Evolutionary conservation across 2,888 invertebrate genomes (phyloP).

Genomic region (Aleiodes alternator): DNA sequence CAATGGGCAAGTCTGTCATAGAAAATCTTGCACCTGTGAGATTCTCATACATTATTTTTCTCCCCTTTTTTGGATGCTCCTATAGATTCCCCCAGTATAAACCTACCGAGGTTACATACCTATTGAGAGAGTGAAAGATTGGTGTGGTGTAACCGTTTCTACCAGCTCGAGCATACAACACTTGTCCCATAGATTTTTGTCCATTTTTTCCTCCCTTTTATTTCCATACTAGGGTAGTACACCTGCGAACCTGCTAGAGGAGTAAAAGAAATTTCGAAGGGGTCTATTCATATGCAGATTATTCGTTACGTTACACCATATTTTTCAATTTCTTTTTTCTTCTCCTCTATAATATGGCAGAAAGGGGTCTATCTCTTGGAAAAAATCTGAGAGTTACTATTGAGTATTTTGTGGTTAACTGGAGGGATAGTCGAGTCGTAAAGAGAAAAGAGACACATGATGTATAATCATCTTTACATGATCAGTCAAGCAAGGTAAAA

Average conservation of each 20-base stretch:
- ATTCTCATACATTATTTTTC: constrained; percentile 70
- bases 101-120: constrained; percentile 50
- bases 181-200: constrained; percentile 65
- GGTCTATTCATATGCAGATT: constrained; percentile 72
- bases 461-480: neutral
- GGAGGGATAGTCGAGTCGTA: neutral
- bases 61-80: constrained; percentile 34
- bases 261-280: constrained; percentile 58
- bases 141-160: constrained; percentile 72
- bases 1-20: constrained; percentile 58
- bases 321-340: constrained; percentile 57
- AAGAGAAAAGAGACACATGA: neutral
- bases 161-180: constrained; percentile 60
- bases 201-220: constrained; percentile 53
- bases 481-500: constrained; percentile 4
- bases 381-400: constrained; percentile 3
- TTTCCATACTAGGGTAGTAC: constrained; percentile 68
- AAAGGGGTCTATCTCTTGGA: constrained; percentile 20
- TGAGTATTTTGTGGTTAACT: neutral
- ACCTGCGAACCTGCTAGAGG: constrained; percentile 68
- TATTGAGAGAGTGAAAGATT: constrained; percentile 60
- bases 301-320: constrained; percentile 69
- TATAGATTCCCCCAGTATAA: constrained; percentile 61
- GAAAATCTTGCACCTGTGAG: constrained; percentile 73
- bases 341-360: neutral